Evolutionary conservation across 2,888 invertebrate genomes (phyloP).

Genomic region (Chloroclysta siterata): DNA sequence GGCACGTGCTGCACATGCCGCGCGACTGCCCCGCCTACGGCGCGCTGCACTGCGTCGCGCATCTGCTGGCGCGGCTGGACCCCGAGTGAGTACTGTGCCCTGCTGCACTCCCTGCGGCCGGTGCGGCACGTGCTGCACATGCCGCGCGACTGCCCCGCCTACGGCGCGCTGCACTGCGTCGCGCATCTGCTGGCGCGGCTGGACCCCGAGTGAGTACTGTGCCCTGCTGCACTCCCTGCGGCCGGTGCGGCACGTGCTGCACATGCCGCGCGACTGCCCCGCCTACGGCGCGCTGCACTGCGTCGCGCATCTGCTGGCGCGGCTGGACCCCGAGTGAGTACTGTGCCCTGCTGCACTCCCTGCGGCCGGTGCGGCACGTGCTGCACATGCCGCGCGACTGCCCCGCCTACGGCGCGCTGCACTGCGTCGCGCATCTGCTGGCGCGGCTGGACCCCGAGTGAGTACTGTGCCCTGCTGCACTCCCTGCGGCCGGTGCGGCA

Average conservation of each 20-base stretch:
- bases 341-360: too few relatives aligned
- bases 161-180: too few relatives aligned
- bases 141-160: too few relatives aligned
- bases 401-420: too few relatives aligned
- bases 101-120: slow-evolving; percentile 30
- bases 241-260: slow-evolving; percentile 23
- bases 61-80: slow-evolving; percentile 87
- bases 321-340: slow-evolving; percentile 63
- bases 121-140: too few relatives aligned
- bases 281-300: slow-evolving; percentile 32
- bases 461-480: slow-evolving; percentile 41
- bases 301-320: slow-evolving; percentile 85
- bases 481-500: slow-evolving; percentile 19
- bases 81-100: slow-evolving; percentile 8
- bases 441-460: too few relatives aligned
- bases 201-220: slow-evolving; percentile 31
- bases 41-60: slow-evolving; percentile 15
- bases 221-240: slow-evolving; percentile 29
- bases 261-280: slow-evolving; percentile 33
- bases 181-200: too few relatives aligned
- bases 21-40: slow-evolving; percentile 35
- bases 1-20: slow-evolving; percentile 30
- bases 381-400: too few relatives aligned
- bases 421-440: too few relatives aligned
- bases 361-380: too few relatives aligned